phyloP scores from a whole-genome alignment of 2,888 invertebrate genomes.

The Tortrix viridana region DNA sequence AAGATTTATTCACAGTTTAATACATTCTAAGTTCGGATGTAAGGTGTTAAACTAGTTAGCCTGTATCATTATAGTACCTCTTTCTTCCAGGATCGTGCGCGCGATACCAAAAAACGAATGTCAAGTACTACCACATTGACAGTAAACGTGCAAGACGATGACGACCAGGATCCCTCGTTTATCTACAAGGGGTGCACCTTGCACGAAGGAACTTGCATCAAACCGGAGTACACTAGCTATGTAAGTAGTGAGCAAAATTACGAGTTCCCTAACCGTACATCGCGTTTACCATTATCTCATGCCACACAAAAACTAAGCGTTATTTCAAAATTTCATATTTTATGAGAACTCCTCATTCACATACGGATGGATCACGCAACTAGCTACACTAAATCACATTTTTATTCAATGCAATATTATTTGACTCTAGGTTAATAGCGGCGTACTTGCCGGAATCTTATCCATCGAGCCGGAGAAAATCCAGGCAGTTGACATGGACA shows the following conservation, averaged over 20 bases:
- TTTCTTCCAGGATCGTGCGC: slow-evolving; percentile 90
- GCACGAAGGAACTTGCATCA: slow-evolving; percentile 92
- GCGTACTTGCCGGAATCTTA: slow-evolving; percentile 92
- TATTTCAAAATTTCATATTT: too few species aligned
- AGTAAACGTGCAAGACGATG: slow-evolving; percentile 93
- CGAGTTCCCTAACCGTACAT: too few species aligned
- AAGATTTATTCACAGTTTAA: too few species aligned
- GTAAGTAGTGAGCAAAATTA: slow-evolving; percentile 85
- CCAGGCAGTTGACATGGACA: slow-evolving; percentile 95
- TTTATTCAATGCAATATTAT: not conserved
- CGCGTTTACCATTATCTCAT: too few species aligned
- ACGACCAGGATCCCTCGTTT: slow-evolving; percentile 96
- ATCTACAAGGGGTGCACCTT: slow-evolving; percentile 94
- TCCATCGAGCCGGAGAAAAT: slow-evolving; percentile 94
- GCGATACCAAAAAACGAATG: slow-evolving; percentile 89
- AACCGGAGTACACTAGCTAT: slow-evolving; percentile 93
- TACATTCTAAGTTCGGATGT: too few species aligned
- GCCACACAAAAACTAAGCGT: too few species aligned
- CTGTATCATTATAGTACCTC: too few species aligned
- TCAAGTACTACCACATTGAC: slow-evolving; percentile 94
- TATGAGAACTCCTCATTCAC: too few species aligned
- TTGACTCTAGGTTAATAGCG: slow-evolving; percentile 88
- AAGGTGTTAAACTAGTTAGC: too few species aligned
- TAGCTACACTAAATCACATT: not conserved
- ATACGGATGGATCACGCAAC: too few species aligned